Conservation (phyloP, 1,140 invertebrate genomes). For the Bombus fervidus region DNA sequence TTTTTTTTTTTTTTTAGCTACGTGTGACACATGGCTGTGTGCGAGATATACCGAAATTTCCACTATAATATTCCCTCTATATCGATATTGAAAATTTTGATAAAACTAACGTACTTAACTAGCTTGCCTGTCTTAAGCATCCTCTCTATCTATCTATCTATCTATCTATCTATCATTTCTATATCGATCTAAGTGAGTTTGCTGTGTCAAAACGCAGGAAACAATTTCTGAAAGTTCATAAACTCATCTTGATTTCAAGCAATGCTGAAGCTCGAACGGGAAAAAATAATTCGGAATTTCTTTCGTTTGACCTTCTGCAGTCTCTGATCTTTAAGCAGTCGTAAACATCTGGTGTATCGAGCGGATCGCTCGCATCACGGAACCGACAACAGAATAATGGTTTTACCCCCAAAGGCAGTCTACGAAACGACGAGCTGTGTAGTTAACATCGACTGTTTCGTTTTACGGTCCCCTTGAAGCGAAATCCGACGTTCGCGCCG, state of each 20-base stretch:
- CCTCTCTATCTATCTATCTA: too few relatives aligned
- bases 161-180: too few relatives aligned
- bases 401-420: constrained; percentile 1
- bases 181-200: too few relatives aligned
- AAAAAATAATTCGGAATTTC: not conserved
- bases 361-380: not conserved
- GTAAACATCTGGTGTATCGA: not conserved
- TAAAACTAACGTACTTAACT: too few relatives aligned
- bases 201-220: too few relatives aligned
- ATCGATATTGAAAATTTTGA: too few relatives aligned
- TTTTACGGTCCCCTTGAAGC: constrained; percentile 20
- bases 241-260: not conserved
- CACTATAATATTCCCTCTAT: too few relatives aligned
- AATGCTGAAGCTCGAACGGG: too few relatives aligned
- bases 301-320: not conserved
- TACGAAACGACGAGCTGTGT: not conserved
- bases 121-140: too few relatives aligned
- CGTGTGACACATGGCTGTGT: not conserved
- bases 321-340: constrained; percentile 1
- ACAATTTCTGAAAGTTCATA: not conserved
- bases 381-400: constrained; percentile 15
- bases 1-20: not conserved
- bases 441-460: not conserved
- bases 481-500: not conserved
- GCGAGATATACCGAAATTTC: not conserved